phyloP scores from a whole-genome alignment of 2,797 vertebrate genomes.

The Vireo griseus region DNA sequence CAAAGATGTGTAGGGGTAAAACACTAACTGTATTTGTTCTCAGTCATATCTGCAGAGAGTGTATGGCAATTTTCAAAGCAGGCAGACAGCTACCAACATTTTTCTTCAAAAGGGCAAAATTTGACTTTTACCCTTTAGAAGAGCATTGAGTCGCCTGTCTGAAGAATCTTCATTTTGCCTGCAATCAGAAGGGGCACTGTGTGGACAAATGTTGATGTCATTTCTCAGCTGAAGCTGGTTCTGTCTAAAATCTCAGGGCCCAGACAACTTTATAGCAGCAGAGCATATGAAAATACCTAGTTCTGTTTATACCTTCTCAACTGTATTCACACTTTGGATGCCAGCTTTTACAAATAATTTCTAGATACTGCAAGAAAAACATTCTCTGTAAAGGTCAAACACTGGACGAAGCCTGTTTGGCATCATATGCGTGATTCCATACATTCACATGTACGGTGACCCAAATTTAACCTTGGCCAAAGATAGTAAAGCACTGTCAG shows the following conservation, averaged over 20 bases:
- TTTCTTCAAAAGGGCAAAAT: conserved; percentile 43
- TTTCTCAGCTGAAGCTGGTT: not conserved
- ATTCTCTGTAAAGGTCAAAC: not conserved
- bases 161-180: not conserved
- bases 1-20: not conserved
- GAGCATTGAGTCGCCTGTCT: not conserved
- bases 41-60: not conserved
- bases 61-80: not conserved
- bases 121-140: conserved; percentile 59
- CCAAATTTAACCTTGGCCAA: conserved; percentile 23
- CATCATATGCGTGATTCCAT: not conserved
- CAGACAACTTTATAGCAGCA: not conserved
- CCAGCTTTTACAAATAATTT: conserved; percentile 26
- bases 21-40: not conserved
- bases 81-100: not conserved
- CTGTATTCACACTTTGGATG: not conserved
- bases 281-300: not conserved
- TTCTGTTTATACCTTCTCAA: not conserved
- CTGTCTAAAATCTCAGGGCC: conserved; percentile 4
- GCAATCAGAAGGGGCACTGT: not conserved
- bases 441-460: not conserved
- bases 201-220: not conserved
- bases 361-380: not conserved
- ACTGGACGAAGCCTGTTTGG: not conserved
- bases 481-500: not conserved